These are phyloP conservation scores for Dryococelus australis DNA, from an alignment of 2,888 invertebrate species.

Conservation along the genomic window DNA sequence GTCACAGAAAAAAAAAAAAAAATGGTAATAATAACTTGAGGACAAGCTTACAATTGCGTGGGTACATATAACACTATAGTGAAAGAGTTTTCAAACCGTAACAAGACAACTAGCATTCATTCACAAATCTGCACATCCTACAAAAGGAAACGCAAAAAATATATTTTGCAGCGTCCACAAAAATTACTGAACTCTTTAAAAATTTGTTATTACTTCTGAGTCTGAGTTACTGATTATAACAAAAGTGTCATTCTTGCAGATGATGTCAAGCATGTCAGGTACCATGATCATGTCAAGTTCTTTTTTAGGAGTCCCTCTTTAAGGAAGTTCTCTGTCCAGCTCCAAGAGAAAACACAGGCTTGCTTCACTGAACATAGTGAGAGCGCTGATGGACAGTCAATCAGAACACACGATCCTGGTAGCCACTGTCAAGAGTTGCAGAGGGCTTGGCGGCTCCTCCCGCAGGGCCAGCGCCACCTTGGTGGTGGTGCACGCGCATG, in stretches of 20 bases:
- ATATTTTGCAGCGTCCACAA: no score
- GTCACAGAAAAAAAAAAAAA: no score
- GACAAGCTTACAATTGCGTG: no score
- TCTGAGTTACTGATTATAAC: neutral
- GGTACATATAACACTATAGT: no score
- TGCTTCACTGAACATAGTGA: neutral
- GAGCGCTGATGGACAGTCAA: neutral
- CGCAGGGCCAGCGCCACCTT: slow-evolving; percentile 54
- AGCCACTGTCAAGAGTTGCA: slow-evolving; percentile 75
- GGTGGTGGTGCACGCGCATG: slow-evolving; percentile 73
- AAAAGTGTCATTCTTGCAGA: neutral
- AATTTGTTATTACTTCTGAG: neutral
- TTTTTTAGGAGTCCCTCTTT: neutral
- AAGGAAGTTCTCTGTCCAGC: neutral
- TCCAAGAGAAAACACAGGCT: neutral
- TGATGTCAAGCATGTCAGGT: no score
- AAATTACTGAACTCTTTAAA: neutral
- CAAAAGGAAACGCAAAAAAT: no score
- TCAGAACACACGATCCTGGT: slow-evolving; percentile 86
- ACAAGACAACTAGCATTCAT: no score
- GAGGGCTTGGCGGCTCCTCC: slow-evolving; percentile 54
- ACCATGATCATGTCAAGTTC: neutral
- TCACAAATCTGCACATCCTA: no score
- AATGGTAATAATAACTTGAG: no score
- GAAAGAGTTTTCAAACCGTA: no score